Base-by-base conservation (phyloP, 2,888 invertebrate genomes). In the Electrophaes corylata region DNA sequence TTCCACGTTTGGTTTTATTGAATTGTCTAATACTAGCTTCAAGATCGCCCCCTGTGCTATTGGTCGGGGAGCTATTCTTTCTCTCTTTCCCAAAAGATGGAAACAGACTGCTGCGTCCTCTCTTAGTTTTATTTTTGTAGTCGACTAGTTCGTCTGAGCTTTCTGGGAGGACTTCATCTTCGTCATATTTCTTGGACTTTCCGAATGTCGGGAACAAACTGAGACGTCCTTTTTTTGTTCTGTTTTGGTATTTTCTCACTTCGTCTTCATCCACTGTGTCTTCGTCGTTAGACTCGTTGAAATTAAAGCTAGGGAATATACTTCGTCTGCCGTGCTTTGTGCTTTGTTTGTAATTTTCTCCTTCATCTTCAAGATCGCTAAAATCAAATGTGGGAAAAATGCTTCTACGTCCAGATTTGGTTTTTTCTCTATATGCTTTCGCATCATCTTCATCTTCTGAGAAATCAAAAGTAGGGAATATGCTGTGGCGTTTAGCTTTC, bases 121-220 rank as follows among this genome's bases (percentile, higher is more conserved):
- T 74, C 37, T 75, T 77, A 4, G 90, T 88, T 69, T 90, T 90
- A 57, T 84, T 87, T 69, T 88, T 88, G 60, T 91, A 91, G 54
- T 85, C 81, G 1, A 86, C 84, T 20, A 91, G 73, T 70, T 91
- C 91, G 51, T 90, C 91, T 14, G 90, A 88, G 69, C 85, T 87
- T 70, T 91, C 91, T 1, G 91, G 90, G 71, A 91, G 75, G 20
- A 83, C 73, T 33, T 84, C 83, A 43, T 91, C 89, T 47, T 91
- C 90, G 23, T 66, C 68, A 23, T 59, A 75, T 64, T 83, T 84
- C 65, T 85, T 84, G 20, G 81, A 74, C 52, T 78, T 86, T 3
- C 89, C 88, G 70, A 90, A 91, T 19, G 90, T 86, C 35, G 90
- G 90, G 54, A 91, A 89, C 41, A 90, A 66, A 64, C 91, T 91